Evolutionary conservation across 2,888 invertebrate species (phyloP).

Genomic region (Crossocerus cetratus): DNA sequence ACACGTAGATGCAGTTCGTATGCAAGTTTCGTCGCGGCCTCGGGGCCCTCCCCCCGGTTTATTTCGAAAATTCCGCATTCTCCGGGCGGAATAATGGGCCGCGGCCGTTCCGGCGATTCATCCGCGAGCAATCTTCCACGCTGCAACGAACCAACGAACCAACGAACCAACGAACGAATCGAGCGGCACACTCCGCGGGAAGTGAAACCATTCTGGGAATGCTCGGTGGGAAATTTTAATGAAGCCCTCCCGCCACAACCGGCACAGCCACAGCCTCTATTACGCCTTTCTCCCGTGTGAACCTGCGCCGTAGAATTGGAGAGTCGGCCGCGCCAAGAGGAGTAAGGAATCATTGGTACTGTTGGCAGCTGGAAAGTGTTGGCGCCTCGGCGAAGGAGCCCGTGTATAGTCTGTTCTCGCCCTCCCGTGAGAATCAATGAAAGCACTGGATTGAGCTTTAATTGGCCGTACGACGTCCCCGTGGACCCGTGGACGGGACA

Average conservation of each 20-base stretch:
- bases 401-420: too few species aligned
- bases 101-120: slow-evolving; percentile 51
- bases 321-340: background rate
- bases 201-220: slow-evolving; percentile 42
- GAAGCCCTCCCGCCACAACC: slow-evolving; percentile 11
- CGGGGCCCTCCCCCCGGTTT: too few species aligned
- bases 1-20: slow-evolving; percentile 60
- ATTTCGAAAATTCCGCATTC: slow-evolving; percentile 71
- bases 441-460: slow-evolving; percentile 48
- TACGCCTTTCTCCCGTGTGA: background rate
- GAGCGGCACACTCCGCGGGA: slow-evolving; percentile 6
- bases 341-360: background rate
- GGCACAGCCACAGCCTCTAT: background rate
- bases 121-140: slow-evolving; percentile 48
- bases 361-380: background rate
- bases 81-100: slow-evolving; percentile 50
- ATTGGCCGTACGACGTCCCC: slow-evolving; percentile 45
- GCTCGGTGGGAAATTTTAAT: slow-evolving; percentile 41
- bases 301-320: background rate
- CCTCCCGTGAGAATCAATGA: slow-evolving; percentile 43
- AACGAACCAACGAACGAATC: slow-evolving; percentile 1
- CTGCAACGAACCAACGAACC: slow-evolving; percentile 12
- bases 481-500: slow-evolving; percentile 4
- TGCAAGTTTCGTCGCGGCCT: slow-evolving; percentile 61
- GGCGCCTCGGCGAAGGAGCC: background rate